Conservation (phyloP, 2,113 vertebrate genomes). For the Hippocampus mohnikei region DNA sequence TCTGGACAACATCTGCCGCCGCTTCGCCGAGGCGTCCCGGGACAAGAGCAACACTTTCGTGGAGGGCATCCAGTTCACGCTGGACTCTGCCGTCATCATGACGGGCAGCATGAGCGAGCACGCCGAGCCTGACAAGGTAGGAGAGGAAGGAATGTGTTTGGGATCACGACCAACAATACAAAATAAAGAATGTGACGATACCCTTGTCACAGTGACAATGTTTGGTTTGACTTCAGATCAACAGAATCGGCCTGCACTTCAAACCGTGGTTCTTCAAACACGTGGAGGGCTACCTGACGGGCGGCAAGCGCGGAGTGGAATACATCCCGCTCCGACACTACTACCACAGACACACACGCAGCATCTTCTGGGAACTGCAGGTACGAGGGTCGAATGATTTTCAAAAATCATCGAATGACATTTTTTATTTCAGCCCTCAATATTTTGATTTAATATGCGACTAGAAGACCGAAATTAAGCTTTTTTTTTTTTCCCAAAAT, state of each 20-base stretch:
- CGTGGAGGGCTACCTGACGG: slow-evolving; percentile 83
- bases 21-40: slow-evolving; percentile 80
- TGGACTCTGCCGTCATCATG: slow-evolving; percentile 92
- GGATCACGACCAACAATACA: no score
- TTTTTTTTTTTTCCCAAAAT: no score
- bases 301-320: slow-evolving; percentile 73
- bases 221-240: slow-evolving; percentile 72
- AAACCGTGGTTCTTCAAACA: slow-evolving; percentile 99
- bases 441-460: no score
- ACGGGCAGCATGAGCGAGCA: slow-evolving; percentile 88
- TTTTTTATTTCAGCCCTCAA: no score
- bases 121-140: slow-evolving; percentile 83
- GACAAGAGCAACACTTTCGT: slow-evolving; percentile 88
- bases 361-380: slow-evolving; percentile 99
- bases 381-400: slow-evolving; percentile 55
- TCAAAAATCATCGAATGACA: no score
- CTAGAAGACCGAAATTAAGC: no score
- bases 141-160: no score
- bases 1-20: slow-evolving; percentile 85
- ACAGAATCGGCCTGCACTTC: slow-evolving; percentile 89
- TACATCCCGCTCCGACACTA: slow-evolving; percentile 95
- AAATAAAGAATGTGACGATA: no score
- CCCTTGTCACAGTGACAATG: no score
- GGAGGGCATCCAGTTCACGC: slow-evolving; percentile 86
- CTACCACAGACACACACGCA: slow-evolving; percentile 94